Evolutionary conservation across 2,888 invertebrate species (phyloP).

Genomic region (Isoperla grammatica): DNA sequence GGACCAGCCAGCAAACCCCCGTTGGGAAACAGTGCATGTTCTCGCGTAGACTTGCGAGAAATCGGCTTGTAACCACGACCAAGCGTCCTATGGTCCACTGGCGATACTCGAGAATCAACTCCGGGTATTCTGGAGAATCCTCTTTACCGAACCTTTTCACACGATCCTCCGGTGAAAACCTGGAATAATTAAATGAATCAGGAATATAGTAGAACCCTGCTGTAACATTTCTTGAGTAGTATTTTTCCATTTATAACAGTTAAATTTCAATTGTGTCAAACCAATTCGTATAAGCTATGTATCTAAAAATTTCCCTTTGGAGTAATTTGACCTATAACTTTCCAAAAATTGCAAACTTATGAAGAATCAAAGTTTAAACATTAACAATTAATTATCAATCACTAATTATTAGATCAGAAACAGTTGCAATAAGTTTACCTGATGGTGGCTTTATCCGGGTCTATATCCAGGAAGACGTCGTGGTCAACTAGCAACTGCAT

Average conservation of each 20-base stretch:
- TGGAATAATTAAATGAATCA: too few relatives aligned
- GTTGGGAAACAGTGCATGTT: conserved; percentile 89
- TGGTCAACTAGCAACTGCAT: conserved; percentile 86
- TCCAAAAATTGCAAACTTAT: too few relatives aligned
- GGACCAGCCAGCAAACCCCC: conserved; percentile 82
- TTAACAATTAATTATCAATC: too few relatives aligned
- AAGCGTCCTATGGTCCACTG: conserved; percentile 73
- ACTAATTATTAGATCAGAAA: too few relatives aligned
- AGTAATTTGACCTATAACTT: too few relatives aligned
- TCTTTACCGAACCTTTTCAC: conserved; percentile 72
- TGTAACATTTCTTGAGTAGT: too few relatives aligned
- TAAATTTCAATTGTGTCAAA: too few relatives aligned
- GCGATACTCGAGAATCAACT: conserved; percentile 71
- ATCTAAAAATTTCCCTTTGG: too few relatives aligned
- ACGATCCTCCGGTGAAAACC: conserved; percentile 54
- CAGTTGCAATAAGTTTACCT: conserved; percentile 51
- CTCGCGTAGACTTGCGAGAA: conserved; percentile 74
- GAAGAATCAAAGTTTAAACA: too few relatives aligned
- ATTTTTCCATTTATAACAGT: too few relatives aligned
- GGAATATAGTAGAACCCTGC: too few relatives aligned
- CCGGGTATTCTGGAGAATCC: conserved; percentile 63
- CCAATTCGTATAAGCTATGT: too few relatives aligned
- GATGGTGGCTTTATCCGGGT: conserved; percentile 77
- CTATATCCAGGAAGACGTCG: conserved; percentile 86
- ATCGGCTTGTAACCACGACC: conserved; percentile 69